A percentile compares a stretch with the other conserved stretches of the same genome.
Evolutionary conservation across 2,797 vertebrate species (phyloP).

Genomic region (Ctenopoma multispine): DNA sequence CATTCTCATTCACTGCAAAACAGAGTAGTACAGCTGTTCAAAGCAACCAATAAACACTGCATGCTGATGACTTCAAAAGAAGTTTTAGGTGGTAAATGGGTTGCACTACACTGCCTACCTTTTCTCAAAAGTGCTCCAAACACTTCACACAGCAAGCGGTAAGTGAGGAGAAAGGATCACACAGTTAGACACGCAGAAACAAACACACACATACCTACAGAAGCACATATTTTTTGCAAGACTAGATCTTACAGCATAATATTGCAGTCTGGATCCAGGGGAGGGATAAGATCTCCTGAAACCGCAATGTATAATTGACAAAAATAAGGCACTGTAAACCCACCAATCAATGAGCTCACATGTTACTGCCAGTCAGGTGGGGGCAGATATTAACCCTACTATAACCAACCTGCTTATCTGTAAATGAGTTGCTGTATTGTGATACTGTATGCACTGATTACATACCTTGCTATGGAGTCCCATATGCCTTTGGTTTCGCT

Average conservation of each 20-base stretch:
- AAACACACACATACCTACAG: constrained; percentile 82
- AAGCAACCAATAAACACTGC: constrained; percentile 50
- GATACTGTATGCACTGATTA: not conserved
- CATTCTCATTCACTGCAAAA: constrained; percentile 32
- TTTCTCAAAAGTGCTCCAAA: constrained; percentile 87
- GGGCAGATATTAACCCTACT: constrained; percentile 2
- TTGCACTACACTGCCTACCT: constrained; percentile 82
- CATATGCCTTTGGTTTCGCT: constrained; percentile 84
- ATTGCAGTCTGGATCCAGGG: constrained; percentile 78
- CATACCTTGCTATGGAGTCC: constrained; percentile 91
- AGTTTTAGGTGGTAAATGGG: constrained; percentile 58
- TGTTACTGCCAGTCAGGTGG: constrained; percentile 36
- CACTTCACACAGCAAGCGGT: constrained; percentile 86
- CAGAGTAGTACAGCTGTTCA: constrained; percentile 8
- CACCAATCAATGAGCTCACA: constrained; percentile 49
- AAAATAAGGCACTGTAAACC: constrained; percentile 47
- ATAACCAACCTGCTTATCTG: constrained; percentile 12
- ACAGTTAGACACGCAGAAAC: constrained; percentile 74
- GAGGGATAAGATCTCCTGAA: constrained; percentile 78
- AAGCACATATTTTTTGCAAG: constrained; percentile 85
- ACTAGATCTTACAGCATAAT: constrained; percentile 85
- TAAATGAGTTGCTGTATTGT: not conserved
- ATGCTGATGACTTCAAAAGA: constrained; percentile 64
- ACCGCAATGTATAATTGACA: constrained; percentile 67
- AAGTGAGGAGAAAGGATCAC: constrained; percentile 82